Conservation (phyloP, 2,797 vertebrate species). For the Schizopygopsis pylzovi region DNA sequence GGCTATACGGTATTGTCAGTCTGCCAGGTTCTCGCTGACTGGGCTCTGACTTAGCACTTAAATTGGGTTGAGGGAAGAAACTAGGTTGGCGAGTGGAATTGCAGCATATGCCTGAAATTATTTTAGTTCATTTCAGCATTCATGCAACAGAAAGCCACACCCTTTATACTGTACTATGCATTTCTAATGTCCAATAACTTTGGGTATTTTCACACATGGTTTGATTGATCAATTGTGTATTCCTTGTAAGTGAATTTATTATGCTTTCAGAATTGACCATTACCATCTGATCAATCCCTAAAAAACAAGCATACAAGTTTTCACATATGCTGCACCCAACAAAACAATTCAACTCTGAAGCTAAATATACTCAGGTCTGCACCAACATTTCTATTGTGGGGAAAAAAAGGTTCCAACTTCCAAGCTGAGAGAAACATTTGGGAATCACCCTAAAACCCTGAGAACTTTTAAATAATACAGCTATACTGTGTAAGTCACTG, state of each 20-base stretch:
- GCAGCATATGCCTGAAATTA: constrained; percentile 19
- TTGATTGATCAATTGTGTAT: background rate
- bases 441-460: background rate
- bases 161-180: background rate
- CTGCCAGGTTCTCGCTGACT: constrained; percentile 41
- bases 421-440: background rate
- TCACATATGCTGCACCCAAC: background rate
- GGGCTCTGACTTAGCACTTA: constrained; percentile 51
- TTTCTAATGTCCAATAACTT: background rate
- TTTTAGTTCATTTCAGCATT: constrained; percentile 11
- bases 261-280: background rate
- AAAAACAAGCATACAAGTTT: background rate
- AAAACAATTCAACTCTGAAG: background rate
- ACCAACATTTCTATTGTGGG: background rate
- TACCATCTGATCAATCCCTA: background rate
- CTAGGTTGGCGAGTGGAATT: constrained; percentile 17
- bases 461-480: background rate
- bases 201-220: background rate
- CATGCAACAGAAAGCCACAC: background rate
- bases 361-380: background rate
- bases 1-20: constrained; percentile 49
- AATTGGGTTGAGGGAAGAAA: constrained; percentile 19
- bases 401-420: background rate
- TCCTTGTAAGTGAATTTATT: background rate
- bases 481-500: background rate